Evolutionary conservation across 2,797 vertebrate species (phyloP).

Genomic region (Enteromius argenteus): DNA sequence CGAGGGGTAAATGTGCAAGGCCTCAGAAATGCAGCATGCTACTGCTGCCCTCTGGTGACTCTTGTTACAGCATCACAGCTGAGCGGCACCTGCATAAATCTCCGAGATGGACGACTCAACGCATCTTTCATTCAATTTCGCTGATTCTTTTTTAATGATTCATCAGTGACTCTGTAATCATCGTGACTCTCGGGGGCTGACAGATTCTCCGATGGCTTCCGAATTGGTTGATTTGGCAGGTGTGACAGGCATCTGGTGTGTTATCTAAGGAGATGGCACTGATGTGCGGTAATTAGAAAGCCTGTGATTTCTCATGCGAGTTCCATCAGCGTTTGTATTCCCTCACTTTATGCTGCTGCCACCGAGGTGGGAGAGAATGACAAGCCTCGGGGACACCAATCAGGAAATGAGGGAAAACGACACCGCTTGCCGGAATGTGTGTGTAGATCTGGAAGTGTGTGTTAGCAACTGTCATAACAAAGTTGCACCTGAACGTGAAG

Average conservation of each 20-base stretch:
- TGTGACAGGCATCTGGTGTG: slow-evolving; percentile 38
- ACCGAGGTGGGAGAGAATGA: slow-evolving; percentile 19
- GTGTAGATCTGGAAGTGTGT: neutral
- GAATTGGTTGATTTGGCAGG: slow-evolving; percentile 45
- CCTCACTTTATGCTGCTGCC: neutral
- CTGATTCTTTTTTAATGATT: slow-evolving; percentile 43
- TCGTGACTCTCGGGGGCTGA: neutral
- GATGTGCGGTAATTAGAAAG: slow-evolving; percentile 44
- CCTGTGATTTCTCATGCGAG: slow-evolving; percentile 40
- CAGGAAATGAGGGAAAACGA: neutral
- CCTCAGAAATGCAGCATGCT: neutral
- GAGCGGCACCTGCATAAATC: slow-evolving; percentile 13
- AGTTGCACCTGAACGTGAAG: slow-evolving; percentile 32
- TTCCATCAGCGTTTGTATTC: slow-evolving; percentile 25
- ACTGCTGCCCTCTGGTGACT: slow-evolving; percentile 48
- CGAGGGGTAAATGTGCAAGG: neutral
- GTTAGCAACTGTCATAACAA: slow-evolving; percentile 5
- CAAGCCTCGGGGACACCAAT: slow-evolving; percentile 26
- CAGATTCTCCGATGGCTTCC: slow-evolving; percentile 21
- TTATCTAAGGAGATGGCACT: slow-evolving; percentile 35
- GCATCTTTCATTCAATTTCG: neutral
- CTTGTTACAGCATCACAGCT: neutral
- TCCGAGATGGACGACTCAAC: slow-evolving; percentile 2
- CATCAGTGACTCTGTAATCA: slow-evolving; percentile 43
- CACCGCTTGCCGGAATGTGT: neutral